phyloP scores from a whole-genome alignment of 2,888 invertebrate genomes.

The Caenorhabditis sp. region DNA sequence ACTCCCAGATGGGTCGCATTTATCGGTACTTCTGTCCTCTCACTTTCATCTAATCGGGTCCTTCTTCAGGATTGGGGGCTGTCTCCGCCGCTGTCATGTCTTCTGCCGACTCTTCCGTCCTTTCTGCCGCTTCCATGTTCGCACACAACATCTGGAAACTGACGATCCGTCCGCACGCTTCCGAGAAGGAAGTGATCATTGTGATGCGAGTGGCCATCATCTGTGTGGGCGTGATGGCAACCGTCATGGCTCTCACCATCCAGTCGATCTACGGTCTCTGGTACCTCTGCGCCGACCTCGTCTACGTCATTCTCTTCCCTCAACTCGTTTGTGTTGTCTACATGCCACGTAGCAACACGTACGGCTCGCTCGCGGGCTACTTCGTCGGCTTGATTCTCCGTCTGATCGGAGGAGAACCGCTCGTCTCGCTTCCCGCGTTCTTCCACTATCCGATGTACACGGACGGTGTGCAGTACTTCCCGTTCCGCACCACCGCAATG shows the following conservation, averaged over 20 bases:
- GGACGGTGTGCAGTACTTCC: constrained; percentile 88
- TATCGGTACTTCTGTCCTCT: constrained; percentile 84
- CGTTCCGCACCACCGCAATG: constrained; percentile 97
- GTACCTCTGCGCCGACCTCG: constrained; percentile 98
- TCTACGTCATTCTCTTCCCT: constrained; percentile 98
- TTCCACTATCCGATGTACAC: constrained; percentile 88
- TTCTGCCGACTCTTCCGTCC: constrained; percentile 96
- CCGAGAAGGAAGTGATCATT: constrained; percentile 93
- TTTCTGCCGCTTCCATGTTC: constrained; percentile 98
- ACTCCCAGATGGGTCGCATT: constrained; percentile 96
- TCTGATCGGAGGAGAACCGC: constrained; percentile 89
- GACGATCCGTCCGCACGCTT: constrained; percentile 95
- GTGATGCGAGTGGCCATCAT: constrained; percentile 92
- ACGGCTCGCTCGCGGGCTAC: constrained; percentile 87
- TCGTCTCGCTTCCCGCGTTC: constrained; percentile 87
- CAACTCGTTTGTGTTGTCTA: constrained; percentile 98
- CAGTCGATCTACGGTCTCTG: constrained; percentile 97
- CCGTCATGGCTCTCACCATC: constrained; percentile 96
- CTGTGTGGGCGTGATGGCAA: constrained; percentile 91
- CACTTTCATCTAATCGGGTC: not conserved
- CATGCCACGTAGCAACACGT: constrained; percentile 95
- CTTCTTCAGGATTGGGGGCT: constrained; percentile 85
- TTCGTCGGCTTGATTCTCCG: constrained; percentile 82
- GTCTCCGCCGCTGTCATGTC: constrained; percentile 99
- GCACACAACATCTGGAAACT: constrained; percentile 97